Evolutionary conservation across 2,888 invertebrate genomes (phyloP).

Genomic region (Eurois occulta): DNA sequence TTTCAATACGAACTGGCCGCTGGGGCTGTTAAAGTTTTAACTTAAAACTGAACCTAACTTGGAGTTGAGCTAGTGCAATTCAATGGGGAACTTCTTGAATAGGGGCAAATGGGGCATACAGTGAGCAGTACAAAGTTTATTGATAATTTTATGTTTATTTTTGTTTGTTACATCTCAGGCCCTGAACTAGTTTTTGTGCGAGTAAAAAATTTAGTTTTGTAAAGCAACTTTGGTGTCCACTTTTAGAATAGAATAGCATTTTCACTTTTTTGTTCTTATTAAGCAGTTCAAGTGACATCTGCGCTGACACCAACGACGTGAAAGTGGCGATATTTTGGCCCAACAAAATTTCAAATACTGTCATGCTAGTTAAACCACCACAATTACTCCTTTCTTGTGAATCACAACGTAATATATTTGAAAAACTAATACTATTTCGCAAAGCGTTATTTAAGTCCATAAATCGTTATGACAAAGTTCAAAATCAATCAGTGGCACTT

Average conservation of each 20-base stretch:
- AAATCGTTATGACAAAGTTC: not conserved
- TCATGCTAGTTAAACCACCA: not conserved
- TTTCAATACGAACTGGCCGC: conserved; percentile 43
- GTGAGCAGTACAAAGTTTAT: not conserved
- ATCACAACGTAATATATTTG: not conserved
- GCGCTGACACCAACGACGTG: not conserved
- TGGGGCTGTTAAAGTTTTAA: conserved; percentile 38
- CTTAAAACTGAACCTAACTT: conserved; percentile 34
- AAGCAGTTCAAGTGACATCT: not conserved
- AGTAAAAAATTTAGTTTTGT: not conserved
- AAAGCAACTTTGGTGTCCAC: not conserved
- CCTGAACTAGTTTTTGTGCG: not conserved
- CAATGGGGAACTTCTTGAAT: conserved; percentile 45
- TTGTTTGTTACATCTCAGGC: not conserved
- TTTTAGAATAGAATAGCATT: not conserved
- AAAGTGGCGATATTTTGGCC: not conserved
- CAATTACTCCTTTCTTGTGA: not conserved
- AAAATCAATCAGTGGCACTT: not conserved
- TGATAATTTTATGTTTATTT: not conserved
- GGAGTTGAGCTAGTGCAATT: conserved; percentile 30
- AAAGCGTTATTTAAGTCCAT: not conserved
- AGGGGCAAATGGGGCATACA: conserved; percentile 34
- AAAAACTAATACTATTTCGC: not conserved
- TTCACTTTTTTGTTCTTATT: not conserved
- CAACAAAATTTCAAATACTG: not conserved